Percentiles rank a stretch among this genome's conserved stretches.
Evolutionary conservation across 2,797 vertebrate genomes (phyloP).

Genomic region (Epinephelus malabaricus): DNA sequence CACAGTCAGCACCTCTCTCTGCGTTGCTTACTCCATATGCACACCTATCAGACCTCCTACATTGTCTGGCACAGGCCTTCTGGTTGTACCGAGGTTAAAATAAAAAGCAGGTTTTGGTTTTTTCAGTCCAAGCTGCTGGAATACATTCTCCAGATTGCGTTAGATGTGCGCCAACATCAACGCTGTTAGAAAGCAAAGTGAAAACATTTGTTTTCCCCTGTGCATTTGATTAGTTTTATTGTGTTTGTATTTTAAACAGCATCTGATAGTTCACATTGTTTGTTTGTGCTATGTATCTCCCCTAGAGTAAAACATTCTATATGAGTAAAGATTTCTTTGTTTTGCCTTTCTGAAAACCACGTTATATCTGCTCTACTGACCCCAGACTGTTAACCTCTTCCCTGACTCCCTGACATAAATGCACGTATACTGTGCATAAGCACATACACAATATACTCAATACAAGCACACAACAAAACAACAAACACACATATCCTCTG

Average conservation of each 20-base stretch:
- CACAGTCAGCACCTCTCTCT: neutral
- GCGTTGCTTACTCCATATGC: neutral
- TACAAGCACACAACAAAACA: slow-evolving; percentile 33
- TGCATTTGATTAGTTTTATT: slow-evolving; percentile 24
- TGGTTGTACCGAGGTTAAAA: slow-evolving; percentile 3
- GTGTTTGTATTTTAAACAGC: slow-evolving; percentile 25
- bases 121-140: neutral
- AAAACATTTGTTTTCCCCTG: slow-evolving; percentile 21
- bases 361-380: slow-evolving; percentile 46
- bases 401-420: slow-evolving; percentile 14
- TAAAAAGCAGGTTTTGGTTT: slow-evolving; percentile 10
- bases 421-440: slow-evolving; percentile 11
- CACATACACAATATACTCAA: slow-evolving; percentile 2
- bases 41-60: neutral
- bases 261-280: slow-evolving; percentile 15
- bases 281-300: slow-evolving; percentile 6
- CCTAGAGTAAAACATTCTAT: slow-evolving; percentile 17
- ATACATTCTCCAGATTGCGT: slow-evolving; percentile 10
- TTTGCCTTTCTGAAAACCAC: slow-evolving; percentile 39
- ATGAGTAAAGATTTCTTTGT: slow-evolving; percentile 37
- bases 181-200: slow-evolving; percentile 8
- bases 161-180: slow-evolving; percentile 13
- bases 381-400: slow-evolving; percentile 36
- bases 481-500: slow-evolving; percentile 43
- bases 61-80: neutral